Evolutionary conservation across 2,113 vertebrate species (phyloP), one percentile per base, ranked within the genome.

Genomic region (Nothobranchius kuhntae): DNA sequence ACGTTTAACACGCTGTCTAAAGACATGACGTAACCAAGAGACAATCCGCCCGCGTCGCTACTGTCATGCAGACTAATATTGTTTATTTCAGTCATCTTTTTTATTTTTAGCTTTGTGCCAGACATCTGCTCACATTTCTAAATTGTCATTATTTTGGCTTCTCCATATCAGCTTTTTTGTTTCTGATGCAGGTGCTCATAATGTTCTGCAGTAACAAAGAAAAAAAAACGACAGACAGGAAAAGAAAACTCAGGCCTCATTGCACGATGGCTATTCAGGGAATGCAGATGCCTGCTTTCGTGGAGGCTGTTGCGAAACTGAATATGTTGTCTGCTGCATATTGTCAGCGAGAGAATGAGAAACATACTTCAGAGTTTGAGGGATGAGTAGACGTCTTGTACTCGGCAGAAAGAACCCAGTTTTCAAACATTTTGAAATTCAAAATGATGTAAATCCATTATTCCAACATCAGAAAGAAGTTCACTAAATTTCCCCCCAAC

Each of bases 211-310:
- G 38, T 9, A 40, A 45, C 50, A 65, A n/a, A 71, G 69, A 62
- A 11, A 66, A 60, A 52, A n/a, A 48, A 30, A 30, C 30, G 30
- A 30, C 30, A 30, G 5, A 47, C 3, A 47, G 46, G 13, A 2
- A n/a, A n/a, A 9, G 38, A n/a, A 3, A 14, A 47, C 5, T 12
- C 58, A 38, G 44, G 48, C 24, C 14, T 67, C 52, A 70, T 70
- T 82, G 46, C 58, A 65, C 52, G 72, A 63, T 53, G 73, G 53
- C 56, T 80, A 77, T 80, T 85, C 56, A 63, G 62, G 51, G 73
- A 63, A 58, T 57, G 55, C 56, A 69, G 64, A 55, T 38, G 17
- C 6, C 21, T 73, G 44, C 44, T 60, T 71, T 53, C 73, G 69
- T 17, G 42, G 53, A 17, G 44, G 15, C 38, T 61, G 62, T 51